Base-by-base conservation (phyloP, 2,113 vertebrate genomes). In the Larimichthys polyactis region DNA sequence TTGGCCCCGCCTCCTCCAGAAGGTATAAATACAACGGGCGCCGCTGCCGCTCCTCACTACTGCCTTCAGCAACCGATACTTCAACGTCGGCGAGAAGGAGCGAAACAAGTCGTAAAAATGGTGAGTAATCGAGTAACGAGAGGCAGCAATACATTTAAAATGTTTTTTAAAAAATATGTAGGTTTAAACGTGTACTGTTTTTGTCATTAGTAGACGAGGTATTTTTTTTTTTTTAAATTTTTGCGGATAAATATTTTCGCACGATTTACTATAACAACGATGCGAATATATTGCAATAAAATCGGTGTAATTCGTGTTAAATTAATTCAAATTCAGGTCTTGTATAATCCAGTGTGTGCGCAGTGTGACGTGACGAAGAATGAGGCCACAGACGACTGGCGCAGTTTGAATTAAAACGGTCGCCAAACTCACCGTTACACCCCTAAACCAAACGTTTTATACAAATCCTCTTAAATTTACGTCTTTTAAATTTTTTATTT, bases 11-110 rank as follows among this genome's bases (percentile, higher is more conserved):
- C 90, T 20, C 3, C 51, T 40, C 0, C 0, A 1, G 1, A n/a
- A 0, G 0, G 0, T 66, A 91, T 90, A 91, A 85, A 89, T 74
- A 55, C 0, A 0, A 0, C 1, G 4, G 2, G 17, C 54, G 1
- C 8, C 14, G 0, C 24, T 3, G 1, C 51, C 54, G 2, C 7
- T 0, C 17, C 0, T 49, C 63, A 86, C 15, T 72, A 20, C 79
- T 55, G 65, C 69, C 89, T 89, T 91, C 89, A 83, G 15, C 60
- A 36, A 64, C 87, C 90, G 89, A 92, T 81, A 46, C 91, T 79
- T 94, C 75, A 48, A 77, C 87, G 78, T 92, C 92, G 91, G 91
- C 14, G 2, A 52, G 83, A 91, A 91, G 92, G 84, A 85, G 8
- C 49, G 1, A 55, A 69, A 62, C 4, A 1, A 27, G 52, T 66